phyloP scores from a whole-genome alignment of 2,113 vertebrate genomes.

The Plectropomus leopardus region DNA sequence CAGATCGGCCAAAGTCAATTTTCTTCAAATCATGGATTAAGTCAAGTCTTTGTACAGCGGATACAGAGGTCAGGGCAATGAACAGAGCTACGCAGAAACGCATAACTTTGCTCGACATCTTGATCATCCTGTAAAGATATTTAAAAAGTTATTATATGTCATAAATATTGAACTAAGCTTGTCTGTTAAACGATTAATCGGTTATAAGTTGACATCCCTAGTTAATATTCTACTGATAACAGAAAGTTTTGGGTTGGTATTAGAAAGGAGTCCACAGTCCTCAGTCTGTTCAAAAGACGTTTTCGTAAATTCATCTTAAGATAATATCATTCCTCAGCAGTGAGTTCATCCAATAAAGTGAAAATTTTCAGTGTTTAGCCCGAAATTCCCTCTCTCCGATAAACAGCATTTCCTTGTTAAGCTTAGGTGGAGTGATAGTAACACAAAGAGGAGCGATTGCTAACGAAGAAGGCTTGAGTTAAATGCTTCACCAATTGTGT shows the following conservation, averaged over 20 bases:
- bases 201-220: no score
- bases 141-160: not conserved
- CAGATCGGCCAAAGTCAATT: constrained; percentile 40
- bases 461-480: not conserved
- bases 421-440: not conserved
- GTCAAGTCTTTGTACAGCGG: constrained; percentile 36
- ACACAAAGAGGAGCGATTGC: not conserved
- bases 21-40: constrained; percentile 60
- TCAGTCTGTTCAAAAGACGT: no score
- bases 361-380: no score
- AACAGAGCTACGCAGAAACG: constrained; percentile 32
- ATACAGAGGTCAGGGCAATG: constrained; percentile 23
- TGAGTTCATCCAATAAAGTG: no score
- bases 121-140: constrained; percentile 44
- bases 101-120: not conserved
- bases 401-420: not conserved
- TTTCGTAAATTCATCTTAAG: no score
- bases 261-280: no score
- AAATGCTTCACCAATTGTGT: not conserved
- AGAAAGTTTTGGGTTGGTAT: no score
- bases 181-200: no score
- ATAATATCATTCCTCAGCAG: no score
- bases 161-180: no score
- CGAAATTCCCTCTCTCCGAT: no score
- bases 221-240: no score